Evolutionary conservation across 2,113 vertebrate species (phyloP), one percentile per base, ranked within the genome.

Genomic region (Elanus axillaris): DNA sequence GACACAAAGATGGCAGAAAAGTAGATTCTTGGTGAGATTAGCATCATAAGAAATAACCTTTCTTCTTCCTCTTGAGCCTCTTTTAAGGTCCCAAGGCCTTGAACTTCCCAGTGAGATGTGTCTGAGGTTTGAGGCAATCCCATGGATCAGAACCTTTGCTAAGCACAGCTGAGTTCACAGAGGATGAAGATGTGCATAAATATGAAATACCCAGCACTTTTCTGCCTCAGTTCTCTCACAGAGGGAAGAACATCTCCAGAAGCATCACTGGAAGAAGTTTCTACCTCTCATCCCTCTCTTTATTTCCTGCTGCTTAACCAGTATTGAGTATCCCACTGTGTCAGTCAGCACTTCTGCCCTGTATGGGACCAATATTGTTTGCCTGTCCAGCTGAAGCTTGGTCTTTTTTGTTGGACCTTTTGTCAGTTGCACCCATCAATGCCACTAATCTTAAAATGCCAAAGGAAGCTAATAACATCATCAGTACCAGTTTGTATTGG

Each of bases 231-330:
- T 47, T 83, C 13, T 60, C 23, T 75, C 43, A 62, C 18, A 58
- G 38, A 43, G 13, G 18, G 27, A 79, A 5, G 15, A 91, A 59
- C 16, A 50, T n/a, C n/a, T 77, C 5, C 29, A 69, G 48, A 80
- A 90, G 4, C 13, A 56, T 40, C 16, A 17, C 27, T 66, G 26
- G 10, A 62, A 69, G 22, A 16, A 58, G 15, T 55, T 82, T 22
- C 32, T 75, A 53, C 5, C 13, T 67, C 34, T 83, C 0, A 0
- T 40, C 16, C 21, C 16, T 76, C 18, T n/a, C 23, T 56, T 31
- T 77, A 2, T 17, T 75, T 62, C 34, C 50, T 63, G 19, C 3
- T 66, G 6, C 8, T 72, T 79, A 38, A 66, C 3, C 3, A 26
- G 2, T 34, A 36, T 45, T 36, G 6, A 1, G 1, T 83, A 66